Percentiles rank a stretch among this genome's conserved stretches.
Evolutionary conservation across 2,797 vertebrate species (phyloP).

Genomic region (Syngnathus rostellatus): DNA sequence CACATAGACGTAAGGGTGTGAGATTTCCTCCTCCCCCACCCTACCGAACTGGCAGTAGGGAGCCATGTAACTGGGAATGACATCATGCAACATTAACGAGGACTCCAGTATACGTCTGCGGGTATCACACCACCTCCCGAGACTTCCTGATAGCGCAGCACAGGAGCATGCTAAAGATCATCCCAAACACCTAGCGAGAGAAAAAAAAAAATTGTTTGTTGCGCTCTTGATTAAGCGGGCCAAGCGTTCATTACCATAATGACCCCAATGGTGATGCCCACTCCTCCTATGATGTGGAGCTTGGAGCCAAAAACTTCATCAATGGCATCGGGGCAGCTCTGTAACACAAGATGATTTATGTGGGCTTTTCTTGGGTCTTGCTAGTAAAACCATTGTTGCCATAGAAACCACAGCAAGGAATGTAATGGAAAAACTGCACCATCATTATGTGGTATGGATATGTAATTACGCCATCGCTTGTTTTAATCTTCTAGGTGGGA

Average conservation of each 20-base stretch:
- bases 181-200: slow-evolving; percentile 82
- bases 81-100: slow-evolving; percentile 70
- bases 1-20: slow-evolving; percentile 37
- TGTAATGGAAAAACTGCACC: slow-evolving; percentile 17
- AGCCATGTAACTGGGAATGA: slow-evolving; percentile 54
- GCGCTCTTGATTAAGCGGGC: neutral
- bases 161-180: slow-evolving; percentile 97
- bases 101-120: slow-evolving; percentile 6
- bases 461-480: slow-evolving; percentile 5
- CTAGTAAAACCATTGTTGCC: slow-evolving; percentile 43
- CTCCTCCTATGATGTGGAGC: slow-evolving; percentile 84
- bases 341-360: slow-evolving; percentile 19
- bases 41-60: slow-evolving; percentile 58
- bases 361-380: slow-evolving; percentile 11
- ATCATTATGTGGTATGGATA: slow-evolving; percentile 15
- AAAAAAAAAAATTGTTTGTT: neutral
- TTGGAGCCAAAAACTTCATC: slow-evolving; percentile 83
- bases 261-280: slow-evolving; percentile 82
- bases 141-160: slow-evolving; percentile 91
- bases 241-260: slow-evolving; percentile 76
- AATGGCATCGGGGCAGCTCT: slow-evolving; percentile 82
- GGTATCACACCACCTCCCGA: slow-evolving; percentile 85
- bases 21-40: slow-evolving; percentile 24
- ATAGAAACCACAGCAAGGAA: slow-evolving; percentile 40
- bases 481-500: slow-evolving; percentile 4